phyloP scores from a whole-genome alignment of 2,797 vertebrate species.

The Knipowitschia caucasica region DNA sequence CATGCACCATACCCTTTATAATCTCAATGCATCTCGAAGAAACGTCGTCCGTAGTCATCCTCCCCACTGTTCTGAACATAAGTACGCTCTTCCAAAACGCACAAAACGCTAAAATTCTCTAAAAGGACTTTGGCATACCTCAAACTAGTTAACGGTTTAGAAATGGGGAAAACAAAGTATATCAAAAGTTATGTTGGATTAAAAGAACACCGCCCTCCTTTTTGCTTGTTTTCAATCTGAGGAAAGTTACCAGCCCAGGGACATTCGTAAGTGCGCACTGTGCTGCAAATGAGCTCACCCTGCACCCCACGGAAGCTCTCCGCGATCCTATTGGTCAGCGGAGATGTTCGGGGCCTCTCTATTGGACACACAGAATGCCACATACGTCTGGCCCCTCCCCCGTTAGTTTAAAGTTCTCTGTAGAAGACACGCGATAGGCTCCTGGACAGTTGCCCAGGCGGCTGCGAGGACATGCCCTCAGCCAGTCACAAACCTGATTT shows the following conservation, averaged over 20 bases:
- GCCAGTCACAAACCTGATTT: conserved; percentile 56
- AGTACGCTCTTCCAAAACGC: conserved; percentile 24
- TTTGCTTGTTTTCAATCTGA: not conserved
- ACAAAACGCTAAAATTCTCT: conserved; percentile 20
- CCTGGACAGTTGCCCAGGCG: conserved; percentile 66
- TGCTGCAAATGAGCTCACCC: conserved; percentile 41
- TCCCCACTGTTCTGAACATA: conserved; percentile 52
- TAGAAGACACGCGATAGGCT: conserved; percentile 50
- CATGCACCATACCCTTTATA: conserved; percentile 64
- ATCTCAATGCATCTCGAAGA: conserved; percentile 65
- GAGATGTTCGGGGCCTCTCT: fast-evolving
- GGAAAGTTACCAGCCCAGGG: conserved; percentile 47
- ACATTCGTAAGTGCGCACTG: conserved; percentile 58
- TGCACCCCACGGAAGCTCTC: conserved; percentile 22
- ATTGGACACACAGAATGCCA: conserved; percentile 35
- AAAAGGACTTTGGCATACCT: conserved; percentile 37
- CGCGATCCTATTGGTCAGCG: conserved; percentile 57
- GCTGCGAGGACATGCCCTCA: conserved; percentile 71
- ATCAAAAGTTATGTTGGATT: not conserved
- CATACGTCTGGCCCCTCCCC: conserved; percentile 26
- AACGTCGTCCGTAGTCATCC: conserved; percentile 67
- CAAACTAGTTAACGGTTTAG: not conserved
- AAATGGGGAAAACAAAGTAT: not conserved
- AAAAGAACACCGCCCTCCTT: not conserved
- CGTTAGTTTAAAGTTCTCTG: conserved; percentile 73